Evolutionary conservation across 2,797 vertebrate genomes (phyloP), one percentile per base, ranked within the genome.

Genomic region (Telmatherina bonti): DNA sequence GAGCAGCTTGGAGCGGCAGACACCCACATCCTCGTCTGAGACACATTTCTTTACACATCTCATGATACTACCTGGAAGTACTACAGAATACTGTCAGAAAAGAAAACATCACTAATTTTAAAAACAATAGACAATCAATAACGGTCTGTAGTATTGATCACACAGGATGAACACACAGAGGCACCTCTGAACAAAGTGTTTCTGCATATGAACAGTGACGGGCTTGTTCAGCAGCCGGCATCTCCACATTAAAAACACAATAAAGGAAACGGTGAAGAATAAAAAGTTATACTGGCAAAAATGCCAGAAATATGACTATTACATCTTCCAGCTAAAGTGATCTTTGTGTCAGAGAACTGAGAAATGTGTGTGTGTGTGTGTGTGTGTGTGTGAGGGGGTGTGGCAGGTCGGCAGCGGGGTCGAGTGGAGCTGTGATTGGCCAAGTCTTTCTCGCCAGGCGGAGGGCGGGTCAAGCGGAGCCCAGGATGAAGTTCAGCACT

Each of bases 301-400:
- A 85, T 84, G 91, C 91, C 91, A 92, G 92, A 92, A 92, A 92
- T 91, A 85, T 87, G 91, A 93, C 91, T 88, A 88, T 91, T 87
- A 92, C 88, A 87, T 91, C 88, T 90, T 94, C 91, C 92, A 93
- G 92, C 90, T 93, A 91, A 93, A 93, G 93, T 94, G 92, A 94
- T 93, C 89, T 88, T 90, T 90, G 92, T 91, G 91, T 92, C 90
- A 91, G 90, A 88, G 80, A 85, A 86, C 84, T 82, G 85, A 83
- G 86, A 85, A 22, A 55, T 72, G 76, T 76, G 67, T 36, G n/a
- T n/a, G n/a, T n/a, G n/a, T n/a, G n/a, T n/a, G n/a, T n/a, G n/a
- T n/a, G n/a, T n/a, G n/a, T n/a, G n/a, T n/a, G n/a, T n/a, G n/a
- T 75, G 45, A 76, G 70, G 31, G 82, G 82, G 77, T 24, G 45